A percentile compares a stretch with the other conserved stretches of the same genome.
These are phyloP conservation scores for Diabrotica undecimpunctata DNA, from an alignment of 1,140 invertebrate genomes.

Conservation along the genomic window DNA sequence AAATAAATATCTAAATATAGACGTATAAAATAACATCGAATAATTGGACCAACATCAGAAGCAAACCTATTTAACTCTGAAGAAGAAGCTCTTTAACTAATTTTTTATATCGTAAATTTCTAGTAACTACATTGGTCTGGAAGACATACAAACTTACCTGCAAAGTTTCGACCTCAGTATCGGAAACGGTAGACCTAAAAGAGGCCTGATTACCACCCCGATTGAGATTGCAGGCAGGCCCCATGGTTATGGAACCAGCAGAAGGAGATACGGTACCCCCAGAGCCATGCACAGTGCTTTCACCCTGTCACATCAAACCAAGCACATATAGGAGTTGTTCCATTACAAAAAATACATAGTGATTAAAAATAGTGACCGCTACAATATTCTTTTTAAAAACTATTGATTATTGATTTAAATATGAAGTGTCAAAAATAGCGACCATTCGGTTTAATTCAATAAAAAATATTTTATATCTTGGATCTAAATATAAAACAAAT, in stretches of 20 bases:
- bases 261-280: slow-evolving; percentile 54
- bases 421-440: too few species aligned
- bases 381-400: neutral
- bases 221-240: slow-evolving; percentile 61
- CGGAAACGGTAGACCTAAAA: slow-evolving; percentile 85
- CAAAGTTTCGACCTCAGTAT: slow-evolving; percentile 86
- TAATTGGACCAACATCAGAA: too few species aligned
- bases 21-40: too few species aligned
- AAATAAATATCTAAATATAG: too few species aligned
- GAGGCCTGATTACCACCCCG: slow-evolving; percentile 58
- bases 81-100: too few species aligned
- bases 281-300: slow-evolving; percentile 63
- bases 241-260: slow-evolving; percentile 77
- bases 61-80: too few species aligned
- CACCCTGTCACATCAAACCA: slow-evolving; percentile 43
- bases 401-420: neutral
- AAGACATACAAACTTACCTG: slow-evolving; percentile 65
- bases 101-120: too few species aligned
- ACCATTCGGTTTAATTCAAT: too few species aligned
- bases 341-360: slow-evolving; percentile 22
- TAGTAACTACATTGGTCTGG: too few species aligned
- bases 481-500: too few species aligned
- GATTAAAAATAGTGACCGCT: neutral
- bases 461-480: too few species aligned
- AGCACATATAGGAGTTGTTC: slow-evolving; percentile 31